Base-by-base conservation (phyloP, 2,797 vertebrate genomes). In the Numenius phaeopus region DNA sequence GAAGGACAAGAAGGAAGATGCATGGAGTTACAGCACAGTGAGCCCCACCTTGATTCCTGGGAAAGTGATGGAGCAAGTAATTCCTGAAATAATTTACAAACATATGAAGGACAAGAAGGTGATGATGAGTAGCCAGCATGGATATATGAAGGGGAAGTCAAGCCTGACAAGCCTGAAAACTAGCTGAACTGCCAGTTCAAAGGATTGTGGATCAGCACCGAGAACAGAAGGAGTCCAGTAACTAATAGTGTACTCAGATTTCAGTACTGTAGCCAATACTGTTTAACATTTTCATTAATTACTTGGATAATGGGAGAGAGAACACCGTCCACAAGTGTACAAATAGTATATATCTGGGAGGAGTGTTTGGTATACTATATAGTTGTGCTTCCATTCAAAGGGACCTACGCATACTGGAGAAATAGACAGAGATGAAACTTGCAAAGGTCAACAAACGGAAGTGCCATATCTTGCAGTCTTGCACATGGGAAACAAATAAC, bases 401-500 rank as follows among this genome's bases (percentile, higher is more conserved):
- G 12, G 59, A 77, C 22, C 40, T 26, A 59, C 4, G 26, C 30
- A 55, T 34, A 40, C 8, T 6, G n/a, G 26, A 76, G 40, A 57
- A 57, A 50, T 7, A 64, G 34, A 46, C 8, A 52, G 24, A 76
- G 3, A 49, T 29, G 12, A 61, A 72, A 12, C 5, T 87, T 26
- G 40, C 0, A 0, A 62, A 26, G 9, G 42, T 78, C 40, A 52
- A 22, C 5, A 80, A 55, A 69, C 1, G 6, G 4, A n/a, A 61
- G 64, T 39, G 8, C 2, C 14, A 15, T 4, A 5, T 34, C 29
- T 57, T 75, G 52, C 8, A 29, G 7, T 34, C 29, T 57, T 75
- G 46, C 8, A 32, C 30, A 13, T 13, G 54, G 24, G 14, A 50
- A 11, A 57, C 5, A 40, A 54, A 49, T 39, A 62, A 57, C 14